Conservation (phyloP, 2,797 vertebrate genomes). For the Valencia hispanica region DNA sequence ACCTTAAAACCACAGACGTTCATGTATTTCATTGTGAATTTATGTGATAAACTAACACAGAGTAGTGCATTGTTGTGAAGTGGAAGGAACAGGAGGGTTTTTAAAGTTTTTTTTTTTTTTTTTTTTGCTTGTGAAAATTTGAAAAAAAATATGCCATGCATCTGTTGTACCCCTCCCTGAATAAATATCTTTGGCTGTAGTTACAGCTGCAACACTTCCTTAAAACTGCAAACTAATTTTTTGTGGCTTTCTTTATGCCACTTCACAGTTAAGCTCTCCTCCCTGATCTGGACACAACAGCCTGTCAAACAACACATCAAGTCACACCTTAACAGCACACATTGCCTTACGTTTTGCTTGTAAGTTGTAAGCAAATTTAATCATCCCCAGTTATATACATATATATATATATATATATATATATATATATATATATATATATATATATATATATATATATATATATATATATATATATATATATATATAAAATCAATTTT, state of each 20-base stretch:
- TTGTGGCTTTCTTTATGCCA: background rate
- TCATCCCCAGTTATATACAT: background rate
- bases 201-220: background rate
- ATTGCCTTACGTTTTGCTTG: background rate
- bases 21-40: background rate
- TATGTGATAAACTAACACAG: background rate
- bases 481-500: too few relatives aligned
- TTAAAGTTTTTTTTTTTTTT: too few relatives aligned
- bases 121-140: background rate
- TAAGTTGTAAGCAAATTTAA: background rate
- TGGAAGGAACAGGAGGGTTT: background rate
- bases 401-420: too few relatives aligned
- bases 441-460: too few relatives aligned
- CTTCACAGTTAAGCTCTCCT: background rate
- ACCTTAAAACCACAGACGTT: background rate
- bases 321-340: background rate
- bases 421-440: too few relatives aligned
- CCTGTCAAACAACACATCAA: background rate
- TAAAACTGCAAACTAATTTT: background rate
- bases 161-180: background rate
- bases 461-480: too few relatives aligned
- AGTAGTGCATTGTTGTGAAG: background rate
- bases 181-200: background rate
- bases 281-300: background rate
- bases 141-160: background rate